A percentile compares a stretch with the other conserved stretches of the same genome.
These are phyloP conservation scores for Eurois occulta DNA, from an alignment of 2,888 invertebrate genomes.

Conservation along the genomic window DNA sequence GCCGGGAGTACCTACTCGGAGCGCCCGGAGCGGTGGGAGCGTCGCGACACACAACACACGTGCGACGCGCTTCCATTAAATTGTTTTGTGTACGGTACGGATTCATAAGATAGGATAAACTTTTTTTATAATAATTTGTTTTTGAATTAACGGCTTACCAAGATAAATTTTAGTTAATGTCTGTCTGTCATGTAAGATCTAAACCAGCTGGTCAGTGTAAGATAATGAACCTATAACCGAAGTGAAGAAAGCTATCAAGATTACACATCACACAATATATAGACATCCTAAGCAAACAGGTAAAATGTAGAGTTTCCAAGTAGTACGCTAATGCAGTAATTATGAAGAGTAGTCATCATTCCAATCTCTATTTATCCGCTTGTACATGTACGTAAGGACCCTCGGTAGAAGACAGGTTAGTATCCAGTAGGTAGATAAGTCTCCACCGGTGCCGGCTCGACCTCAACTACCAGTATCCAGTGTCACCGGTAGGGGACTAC, in stretches of 20 bases:
- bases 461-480: constrained; percentile 15
- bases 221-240: not conserved
- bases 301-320: not conserved
- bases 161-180: not conserved
- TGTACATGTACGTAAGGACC: not conserved
- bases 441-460: not conserved
- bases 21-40: too few species aligned
- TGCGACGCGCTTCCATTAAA: constrained; percentile 2
- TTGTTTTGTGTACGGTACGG: constrained; percentile 4
- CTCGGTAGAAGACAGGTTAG: not conserved
- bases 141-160: not conserved
- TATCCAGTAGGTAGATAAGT: not conserved
- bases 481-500: not conserved
- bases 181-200: not conserved
- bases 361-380: not conserved
- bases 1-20: not conserved
- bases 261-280: not conserved
- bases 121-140: not conserved
- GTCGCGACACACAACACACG: too few species aligned
- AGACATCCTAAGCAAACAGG: not conserved
- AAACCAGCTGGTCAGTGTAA: not conserved
- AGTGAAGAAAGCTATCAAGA: not conserved
- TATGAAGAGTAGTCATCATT: not conserved
- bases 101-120: not conserved
- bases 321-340: not conserved